Conservation (phyloP, 2,113 vertebrate genomes). For the Orientallactaga bullata region DNA sequence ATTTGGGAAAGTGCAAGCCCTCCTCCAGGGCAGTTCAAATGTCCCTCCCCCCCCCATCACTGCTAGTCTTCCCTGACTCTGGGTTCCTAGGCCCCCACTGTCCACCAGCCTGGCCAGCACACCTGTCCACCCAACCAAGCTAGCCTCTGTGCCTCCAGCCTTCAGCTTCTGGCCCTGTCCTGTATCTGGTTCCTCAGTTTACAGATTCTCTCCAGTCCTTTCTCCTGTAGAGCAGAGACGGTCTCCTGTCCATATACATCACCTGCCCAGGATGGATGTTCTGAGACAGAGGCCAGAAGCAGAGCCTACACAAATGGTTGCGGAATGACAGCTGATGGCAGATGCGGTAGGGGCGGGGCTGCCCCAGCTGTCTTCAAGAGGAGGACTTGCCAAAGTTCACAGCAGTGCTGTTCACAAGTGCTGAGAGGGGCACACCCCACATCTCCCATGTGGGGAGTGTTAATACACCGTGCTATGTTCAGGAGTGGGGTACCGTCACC, state of each 20-base stretch:
- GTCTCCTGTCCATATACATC: not conserved
- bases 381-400: not conserved
- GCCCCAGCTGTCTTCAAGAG: not conserved
- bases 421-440: too few species aligned
- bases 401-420: not conserved
- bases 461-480: too few species aligned
- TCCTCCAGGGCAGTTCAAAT: not conserved
- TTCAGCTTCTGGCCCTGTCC: not conserved
- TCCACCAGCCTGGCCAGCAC: not conserved
- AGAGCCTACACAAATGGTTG: not conserved
- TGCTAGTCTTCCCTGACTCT: not conserved
- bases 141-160: not conserved
- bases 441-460: too few species aligned
- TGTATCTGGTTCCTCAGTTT: not conserved
- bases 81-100: not conserved
- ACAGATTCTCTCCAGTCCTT: not conserved
- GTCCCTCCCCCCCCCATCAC: too few species aligned
- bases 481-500: too few species aligned
- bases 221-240: not conserved
- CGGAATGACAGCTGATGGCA: not conserved
- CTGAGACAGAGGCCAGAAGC: not conserved
- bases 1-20: not conserved
- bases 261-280: not conserved
- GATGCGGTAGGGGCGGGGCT: too few species aligned
- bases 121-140: accelerated